These are phyloP conservation scores for Pocillopora verrucosa DNA, from an alignment of 64 coral and sea anemone genomes.

Conservation along the genomic window DNA sequence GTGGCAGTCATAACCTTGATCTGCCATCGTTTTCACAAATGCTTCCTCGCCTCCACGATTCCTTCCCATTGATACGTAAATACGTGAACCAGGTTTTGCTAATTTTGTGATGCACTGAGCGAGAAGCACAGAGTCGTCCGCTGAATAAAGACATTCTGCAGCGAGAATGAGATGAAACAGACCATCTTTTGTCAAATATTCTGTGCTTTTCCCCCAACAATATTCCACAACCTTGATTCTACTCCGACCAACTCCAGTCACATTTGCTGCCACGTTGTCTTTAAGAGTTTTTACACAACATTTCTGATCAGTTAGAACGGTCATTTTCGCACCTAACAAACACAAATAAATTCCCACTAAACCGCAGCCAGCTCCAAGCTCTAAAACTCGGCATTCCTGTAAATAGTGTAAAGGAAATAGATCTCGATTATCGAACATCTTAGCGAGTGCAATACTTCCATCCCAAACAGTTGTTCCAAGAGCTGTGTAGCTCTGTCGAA, in stretches of 20 bases:
- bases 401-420: constrained; percentile 59
- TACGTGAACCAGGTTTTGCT: constrained; percentile 34
- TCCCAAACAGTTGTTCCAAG: constrained; percentile 95
- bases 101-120: constrained; percentile 72
- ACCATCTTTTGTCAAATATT: constrained; percentile 51
- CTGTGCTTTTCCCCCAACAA: constrained; percentile 67
- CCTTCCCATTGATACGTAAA: constrained; percentile 95
- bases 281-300: constrained; percentile 81
- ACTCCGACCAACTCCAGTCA: constrained; percentile 1
- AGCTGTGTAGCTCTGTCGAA: constrained; percentile 80
- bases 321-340: constrained; percentile 73
- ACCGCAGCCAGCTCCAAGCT: constrained; percentile 94
- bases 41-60: constrained; percentile 81
- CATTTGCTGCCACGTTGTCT: constrained; percentile 68
- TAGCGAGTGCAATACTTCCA: constrained; percentile 94
- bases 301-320: constrained; percentile 70
- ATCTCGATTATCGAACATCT: constrained; percentile 86
- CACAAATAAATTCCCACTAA: constrained; percentile 83
- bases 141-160: constrained; percentile 88
- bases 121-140: constrained; percentile 65
- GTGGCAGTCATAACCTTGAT: no score
- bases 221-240: constrained; percentile 69
- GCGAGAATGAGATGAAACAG: constrained; percentile 86
- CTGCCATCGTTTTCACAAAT: constrained; percentile 30
- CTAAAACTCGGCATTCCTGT: constrained; percentile 48